phyloP scores from a whole-genome alignment of 2,797 vertebrate species.

The Sebastes cheni region DNA sequence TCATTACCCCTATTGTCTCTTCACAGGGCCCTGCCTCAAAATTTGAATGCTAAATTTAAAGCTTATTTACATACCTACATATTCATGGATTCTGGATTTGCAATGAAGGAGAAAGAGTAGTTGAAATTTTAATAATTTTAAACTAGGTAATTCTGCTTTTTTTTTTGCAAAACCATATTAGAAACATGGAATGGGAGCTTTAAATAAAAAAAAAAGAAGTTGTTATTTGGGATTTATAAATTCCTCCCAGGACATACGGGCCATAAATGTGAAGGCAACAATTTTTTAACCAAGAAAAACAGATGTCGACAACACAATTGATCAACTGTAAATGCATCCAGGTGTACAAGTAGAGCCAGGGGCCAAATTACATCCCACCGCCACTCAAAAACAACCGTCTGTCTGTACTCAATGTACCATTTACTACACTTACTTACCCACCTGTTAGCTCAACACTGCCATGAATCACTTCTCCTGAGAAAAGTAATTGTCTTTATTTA shows the following conservation, averaged over 20 bases:
- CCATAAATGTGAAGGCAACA: background rate
- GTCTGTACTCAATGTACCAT: background rate
- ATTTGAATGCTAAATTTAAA: background rate
- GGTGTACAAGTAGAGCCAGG: background rate
- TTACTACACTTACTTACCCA: conserved; percentile 21
- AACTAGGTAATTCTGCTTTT: background rate
- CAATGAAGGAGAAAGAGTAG: background rate
- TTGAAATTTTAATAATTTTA: background rate
- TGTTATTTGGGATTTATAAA: background rate
- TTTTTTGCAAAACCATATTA: background rate
- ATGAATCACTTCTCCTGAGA: conserved; percentile 29
- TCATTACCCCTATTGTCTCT: background rate
- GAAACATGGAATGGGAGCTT: background rate
- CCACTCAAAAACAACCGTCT: background rate
- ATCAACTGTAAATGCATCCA: conserved; percentile 21
- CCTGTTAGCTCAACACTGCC: conserved; percentile 17
- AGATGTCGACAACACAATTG: conserved; percentile 12
- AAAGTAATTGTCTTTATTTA: conserved; percentile 61
- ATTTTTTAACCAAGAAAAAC: background rate
- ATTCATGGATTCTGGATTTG: background rate
- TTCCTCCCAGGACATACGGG: background rate
- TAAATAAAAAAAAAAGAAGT: background rate
- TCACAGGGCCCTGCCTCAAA: too few relatives aligned
- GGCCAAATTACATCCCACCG: background rate
- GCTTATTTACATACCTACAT: background rate